Percentiles rank a stretch among this genome's conserved stretches.
Evolutionary conservation across 2,888 invertebrate genomes (phyloP).

Genomic region (Erpobdella octoculata): DNA sequence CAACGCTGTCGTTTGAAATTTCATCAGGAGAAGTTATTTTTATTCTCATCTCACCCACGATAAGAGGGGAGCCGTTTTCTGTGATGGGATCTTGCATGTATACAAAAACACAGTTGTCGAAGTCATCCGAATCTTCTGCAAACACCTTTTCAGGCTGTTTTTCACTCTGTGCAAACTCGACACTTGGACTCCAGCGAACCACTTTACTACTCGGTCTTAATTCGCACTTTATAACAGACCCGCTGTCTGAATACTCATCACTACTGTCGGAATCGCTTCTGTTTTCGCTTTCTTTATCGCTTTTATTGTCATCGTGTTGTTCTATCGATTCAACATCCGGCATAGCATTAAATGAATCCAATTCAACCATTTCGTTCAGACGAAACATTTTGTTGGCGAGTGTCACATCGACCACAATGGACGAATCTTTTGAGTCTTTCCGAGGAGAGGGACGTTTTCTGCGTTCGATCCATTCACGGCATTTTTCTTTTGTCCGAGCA

Average conservation of each 20-base stretch:
- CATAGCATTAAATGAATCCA: neutral
- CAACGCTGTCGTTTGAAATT: too few relatives aligned
- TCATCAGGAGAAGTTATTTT: too few relatives aligned
- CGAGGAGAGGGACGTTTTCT: neutral
- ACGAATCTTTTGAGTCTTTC: neutral
- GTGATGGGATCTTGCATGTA: too few relatives aligned
- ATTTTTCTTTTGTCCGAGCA: neutral
- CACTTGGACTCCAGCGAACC: neutral
- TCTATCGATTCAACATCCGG: neutral
- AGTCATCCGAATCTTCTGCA: neutral
- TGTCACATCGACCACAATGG: neutral
- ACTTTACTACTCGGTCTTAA: neutral
- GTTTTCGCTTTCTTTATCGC: too few relatives aligned
- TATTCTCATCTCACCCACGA: too few relatives aligned
- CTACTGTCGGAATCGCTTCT: constrained; percentile 4
- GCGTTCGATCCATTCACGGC: neutral
- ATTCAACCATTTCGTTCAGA: neutral
- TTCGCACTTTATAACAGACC: too few relatives aligned
- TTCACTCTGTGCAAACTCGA: neutral
- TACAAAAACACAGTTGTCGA: too few relatives aligned
- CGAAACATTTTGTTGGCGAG: neutral
- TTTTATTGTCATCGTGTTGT: neutral
- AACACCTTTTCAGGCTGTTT: neutral
- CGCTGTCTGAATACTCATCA: neutral
- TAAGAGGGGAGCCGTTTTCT: too few relatives aligned